Conservation (phyloP, 2,797 vertebrate genomes). For the Hydrocynus forskahlii region DNA sequence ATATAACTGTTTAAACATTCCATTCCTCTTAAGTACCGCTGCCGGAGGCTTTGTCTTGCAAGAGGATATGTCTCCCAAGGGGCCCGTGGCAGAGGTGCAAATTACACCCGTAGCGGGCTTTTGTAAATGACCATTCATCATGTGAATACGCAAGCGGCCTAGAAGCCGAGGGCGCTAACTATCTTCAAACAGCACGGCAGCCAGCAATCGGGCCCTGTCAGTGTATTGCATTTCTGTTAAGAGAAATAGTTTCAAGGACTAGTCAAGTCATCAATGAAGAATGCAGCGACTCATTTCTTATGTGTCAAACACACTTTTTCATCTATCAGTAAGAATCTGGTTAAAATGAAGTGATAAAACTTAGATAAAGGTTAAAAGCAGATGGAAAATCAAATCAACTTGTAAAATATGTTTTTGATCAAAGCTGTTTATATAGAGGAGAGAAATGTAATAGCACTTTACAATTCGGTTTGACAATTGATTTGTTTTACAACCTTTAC, state of each 20-base stretch:
- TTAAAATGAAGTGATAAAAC: background rate
- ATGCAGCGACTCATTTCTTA: background rate
- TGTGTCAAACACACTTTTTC: background rate
- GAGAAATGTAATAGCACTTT: background rate
- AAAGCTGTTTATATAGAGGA: background rate
- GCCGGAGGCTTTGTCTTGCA: conserved; percentile 51
- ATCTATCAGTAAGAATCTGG: background rate
- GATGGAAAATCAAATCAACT: too few relatives aligned
- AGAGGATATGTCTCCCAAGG: conserved; percentile 39
- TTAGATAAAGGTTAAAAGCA: background rate
- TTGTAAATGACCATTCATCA: conserved; percentile 49
- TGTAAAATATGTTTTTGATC: background rate
- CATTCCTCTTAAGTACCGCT: conserved; percentile 55
- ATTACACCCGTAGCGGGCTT: conserved; percentile 45
- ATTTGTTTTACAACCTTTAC: background rate
- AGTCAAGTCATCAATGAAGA: conserved; percentile 8
- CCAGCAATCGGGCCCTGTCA: conserved; percentile 39
- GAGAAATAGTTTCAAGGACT: conserved; percentile 16
- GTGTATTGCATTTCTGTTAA: conserved; percentile 46
- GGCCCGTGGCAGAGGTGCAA: conserved; percentile 55
- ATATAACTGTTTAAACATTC: conserved; percentile 69
- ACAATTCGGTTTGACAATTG: background rate
- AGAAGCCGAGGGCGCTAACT: conserved; percentile 31
- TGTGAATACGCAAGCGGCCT: conserved; percentile 64
- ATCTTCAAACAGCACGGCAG: conserved; percentile 28